A percentile compares a stretch with the other conserved stretches of the same genome.
These are phyloP conservation scores for Dinothrombium tinctorium DNA, from an alignment of 1,140 invertebrate species.

Conservation along the genomic window DNA sequence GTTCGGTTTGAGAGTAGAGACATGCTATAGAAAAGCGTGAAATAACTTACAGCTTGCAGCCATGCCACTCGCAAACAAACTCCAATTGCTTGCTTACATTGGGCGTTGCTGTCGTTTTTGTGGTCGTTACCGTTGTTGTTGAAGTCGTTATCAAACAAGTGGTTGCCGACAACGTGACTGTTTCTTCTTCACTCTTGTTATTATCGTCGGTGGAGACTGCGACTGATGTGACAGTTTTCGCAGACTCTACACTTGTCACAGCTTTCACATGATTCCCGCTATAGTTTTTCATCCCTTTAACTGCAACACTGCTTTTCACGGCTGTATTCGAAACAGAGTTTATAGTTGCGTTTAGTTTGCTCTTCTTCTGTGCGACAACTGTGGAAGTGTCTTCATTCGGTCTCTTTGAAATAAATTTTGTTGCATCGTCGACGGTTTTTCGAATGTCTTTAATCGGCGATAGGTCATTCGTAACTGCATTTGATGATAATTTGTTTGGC, in stretches of 20 bases:
- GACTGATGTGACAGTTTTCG: too few relatives aligned
- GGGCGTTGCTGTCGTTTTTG: not conserved
- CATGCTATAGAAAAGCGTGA: too few relatives aligned
- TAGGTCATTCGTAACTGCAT: not conserved
- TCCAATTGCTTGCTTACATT: conserved; percentile 13
- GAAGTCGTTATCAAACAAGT: not conserved
- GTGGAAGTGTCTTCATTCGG: conserved; percentile 1
- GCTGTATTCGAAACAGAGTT: not conserved
- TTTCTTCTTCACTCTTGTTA: not conserved
- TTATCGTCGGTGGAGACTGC: not conserved
- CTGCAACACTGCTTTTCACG: not conserved
- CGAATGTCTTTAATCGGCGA: conserved; percentile 3
- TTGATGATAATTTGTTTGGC: not conserved
- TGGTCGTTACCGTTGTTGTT: not conserved
- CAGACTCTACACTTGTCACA: not conserved
- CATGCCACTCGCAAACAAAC: conserved; percentile 73
- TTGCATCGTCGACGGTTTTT: conserved; percentile 4
- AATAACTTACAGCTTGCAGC: conserved; percentile 43
- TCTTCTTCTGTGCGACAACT: not conserved
- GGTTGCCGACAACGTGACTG: not conserved
- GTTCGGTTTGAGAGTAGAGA: conserved; percentile 7
- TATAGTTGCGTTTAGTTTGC: not conserved
- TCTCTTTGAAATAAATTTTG: conserved; percentile 6
- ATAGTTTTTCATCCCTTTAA: too few relatives aligned
- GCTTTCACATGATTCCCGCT: too few relatives aligned